phyloP scores from a whole-genome alignment of 2,888 invertebrate genomes.

The Nomada hirtipes region DNA sequence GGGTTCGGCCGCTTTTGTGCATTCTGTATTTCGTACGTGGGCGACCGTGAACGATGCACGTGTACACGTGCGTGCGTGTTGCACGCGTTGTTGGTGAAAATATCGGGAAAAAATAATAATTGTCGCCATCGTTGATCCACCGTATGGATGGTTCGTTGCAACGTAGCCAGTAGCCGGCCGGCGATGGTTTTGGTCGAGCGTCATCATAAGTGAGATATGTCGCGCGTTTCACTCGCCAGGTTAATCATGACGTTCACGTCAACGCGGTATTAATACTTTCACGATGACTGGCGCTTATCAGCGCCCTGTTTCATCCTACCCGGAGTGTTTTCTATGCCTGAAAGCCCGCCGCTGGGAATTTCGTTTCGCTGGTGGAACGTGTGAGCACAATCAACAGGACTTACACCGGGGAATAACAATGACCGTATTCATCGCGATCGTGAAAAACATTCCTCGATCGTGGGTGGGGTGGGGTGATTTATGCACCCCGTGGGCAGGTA shows the following conservation, averaged over 20 bases:
- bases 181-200: neutral
- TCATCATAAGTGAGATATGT: constrained; percentile 3
- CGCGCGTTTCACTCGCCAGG: constrained; percentile 21
- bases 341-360: constrained; percentile 12
- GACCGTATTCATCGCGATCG: constrained; percentile 55
- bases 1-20: neutral
- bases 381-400: constrained; percentile 30
- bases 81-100: neutral
- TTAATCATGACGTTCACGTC: constrained; percentile 45
- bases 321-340: neutral
- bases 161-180: too few relatives aligned
- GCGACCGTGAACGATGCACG: neutral
- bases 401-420: constrained; percentile 59
- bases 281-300: constrained; percentile 59
- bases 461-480: constrained; percentile 29
- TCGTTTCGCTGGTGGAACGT: constrained; percentile 7
- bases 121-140: neutral
- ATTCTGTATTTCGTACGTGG: neutral
- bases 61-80: neutral
- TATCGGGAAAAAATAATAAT: neutral
- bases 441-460: constrained; percentile 33
- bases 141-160: neutral
- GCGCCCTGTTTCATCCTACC: constrained; percentile 15
- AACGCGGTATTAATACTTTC: constrained; percentile 58
- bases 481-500: constrained; percentile 31